A percentile compares a stretch with the other conserved stretches of the same genome.
phyloP scores from a whole-genome alignment of 2,113 vertebrate genomes.

The Forbesichthys papilliferus region DNA sequence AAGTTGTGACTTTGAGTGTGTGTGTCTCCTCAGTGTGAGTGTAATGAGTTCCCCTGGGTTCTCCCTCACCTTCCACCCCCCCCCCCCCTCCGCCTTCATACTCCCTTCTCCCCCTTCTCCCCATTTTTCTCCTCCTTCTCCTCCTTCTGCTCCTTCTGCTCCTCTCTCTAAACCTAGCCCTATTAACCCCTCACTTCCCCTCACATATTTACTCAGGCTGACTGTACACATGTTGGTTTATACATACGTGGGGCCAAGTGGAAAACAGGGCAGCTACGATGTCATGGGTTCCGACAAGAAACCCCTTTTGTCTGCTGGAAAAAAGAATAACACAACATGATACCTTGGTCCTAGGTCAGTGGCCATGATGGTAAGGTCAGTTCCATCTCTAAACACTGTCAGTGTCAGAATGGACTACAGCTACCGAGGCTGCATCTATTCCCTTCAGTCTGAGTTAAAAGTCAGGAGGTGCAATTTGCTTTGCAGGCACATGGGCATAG shows the following conservation, averaged over 20 bases:
- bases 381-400: constrained; percentile 13
- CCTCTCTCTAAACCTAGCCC: constrained; percentile 65
- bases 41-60: constrained; percentile 75
- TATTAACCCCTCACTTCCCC: constrained; percentile 65
- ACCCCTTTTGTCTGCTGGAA: constrained; percentile 15
- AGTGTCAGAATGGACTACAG: constrained; percentile 12
- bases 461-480: constrained; percentile 50
- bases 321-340: constrained; percentile 14
- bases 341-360: constrained; percentile 44
- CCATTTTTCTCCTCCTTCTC: constrained; percentile 27
- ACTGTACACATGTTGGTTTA: constrained; percentile 65
- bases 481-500: background rate
- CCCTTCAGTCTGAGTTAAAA: constrained; percentile 26
- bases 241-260: constrained; percentile 16
- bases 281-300: background rate
- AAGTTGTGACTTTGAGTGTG: background rate
- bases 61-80: constrained; percentile 48
- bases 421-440: constrained; percentile 1
- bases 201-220: constrained; percentile 59
- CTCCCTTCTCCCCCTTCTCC: constrained; percentile 35
- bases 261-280: constrained; percentile 9
- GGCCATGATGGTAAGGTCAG: constrained; percentile 30
- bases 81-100: constrained; percentile 32
- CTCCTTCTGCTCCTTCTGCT: constrained; percentile 31
- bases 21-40: constrained; percentile 54